phyloP scores from a whole-genome alignment of 1,140 invertebrate genomes.

The Physella acuta region DNA sequence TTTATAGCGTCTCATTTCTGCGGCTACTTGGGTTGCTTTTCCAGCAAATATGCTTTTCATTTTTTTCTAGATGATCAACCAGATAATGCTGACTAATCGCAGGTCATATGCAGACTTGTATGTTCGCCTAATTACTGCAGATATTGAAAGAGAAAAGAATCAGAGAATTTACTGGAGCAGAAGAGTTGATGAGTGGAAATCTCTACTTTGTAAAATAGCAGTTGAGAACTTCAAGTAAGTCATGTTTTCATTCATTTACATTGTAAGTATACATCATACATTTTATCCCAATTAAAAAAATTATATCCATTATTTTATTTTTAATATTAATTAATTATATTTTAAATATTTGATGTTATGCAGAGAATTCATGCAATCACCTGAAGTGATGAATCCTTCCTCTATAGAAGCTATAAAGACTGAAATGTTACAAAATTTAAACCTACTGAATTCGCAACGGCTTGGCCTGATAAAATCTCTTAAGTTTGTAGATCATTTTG shows the following conservation, averaged over 20 bases:
- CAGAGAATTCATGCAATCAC: conserved; percentile 52
- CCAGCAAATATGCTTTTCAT: not conserved
- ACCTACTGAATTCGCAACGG: conserved; percentile 46
- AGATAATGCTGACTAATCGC: conserved; percentile 55
- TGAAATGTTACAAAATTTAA: conserved; percentile 45
- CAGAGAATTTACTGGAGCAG: conserved; percentile 48
- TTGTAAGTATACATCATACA: not conserved
- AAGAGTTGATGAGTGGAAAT: conserved; percentile 51
- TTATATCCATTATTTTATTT: conserved; percentile 3
- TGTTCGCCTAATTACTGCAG: conserved; percentile 51
- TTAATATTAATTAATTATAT: not conserved
- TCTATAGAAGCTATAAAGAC: conserved; percentile 37
- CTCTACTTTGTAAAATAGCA: conserved; percentile 42
- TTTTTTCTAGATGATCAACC: conserved; percentile 50
- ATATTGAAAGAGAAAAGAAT: conserved; percentile 56
- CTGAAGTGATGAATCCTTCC: conserved; percentile 43
- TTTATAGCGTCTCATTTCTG: no score
- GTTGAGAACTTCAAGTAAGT: conserved; percentile 52
- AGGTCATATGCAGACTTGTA: conserved; percentile 55
- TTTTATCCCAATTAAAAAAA: not conserved
- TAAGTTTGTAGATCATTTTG: no score
- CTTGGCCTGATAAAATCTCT: conserved; percentile 48
- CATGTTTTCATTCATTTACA: not conserved
- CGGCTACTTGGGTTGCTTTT: not conserved
- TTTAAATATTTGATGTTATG: not conserved